These are phyloP conservation scores for Sphaeridia pumilis DNA, from an alignment of 2,888 invertebrate species.

Conservation along the genomic window DNA sequence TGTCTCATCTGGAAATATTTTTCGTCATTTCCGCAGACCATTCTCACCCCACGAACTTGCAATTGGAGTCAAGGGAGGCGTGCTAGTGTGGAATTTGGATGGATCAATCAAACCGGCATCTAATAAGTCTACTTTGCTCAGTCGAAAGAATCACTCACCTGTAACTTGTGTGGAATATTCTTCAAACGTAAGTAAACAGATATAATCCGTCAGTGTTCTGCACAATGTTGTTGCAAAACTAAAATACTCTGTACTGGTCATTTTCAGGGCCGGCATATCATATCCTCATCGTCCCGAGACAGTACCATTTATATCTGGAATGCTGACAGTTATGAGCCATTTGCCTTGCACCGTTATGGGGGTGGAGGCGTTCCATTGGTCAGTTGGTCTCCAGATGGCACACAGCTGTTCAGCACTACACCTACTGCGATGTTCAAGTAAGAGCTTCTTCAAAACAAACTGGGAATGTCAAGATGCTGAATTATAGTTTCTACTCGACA, in stretches of 20 bases:
- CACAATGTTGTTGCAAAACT: too few relatives aligned
- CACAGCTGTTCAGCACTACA: conserved; percentile 66
- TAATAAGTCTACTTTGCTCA: conserved; percentile 37
- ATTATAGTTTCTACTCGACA: too few relatives aligned
- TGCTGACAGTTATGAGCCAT: conserved; percentile 58
- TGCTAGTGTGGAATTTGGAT: conserved; percentile 80
- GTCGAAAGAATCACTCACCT: conserved; percentile 62
- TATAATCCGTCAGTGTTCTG: too few relatives aligned
- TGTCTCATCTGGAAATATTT: too few relatives aligned
- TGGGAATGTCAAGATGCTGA: too few relatives aligned
- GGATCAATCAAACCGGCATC: conserved; percentile 39
- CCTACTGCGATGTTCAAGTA: conserved; percentile 70
- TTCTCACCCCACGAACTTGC: conserved; percentile 69
- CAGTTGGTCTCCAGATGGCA: conserved; percentile 67
- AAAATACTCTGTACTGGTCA: too few relatives aligned
- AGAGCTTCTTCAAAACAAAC: too few relatives aligned
- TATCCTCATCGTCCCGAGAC: conserved; percentile 67
- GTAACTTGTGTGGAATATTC: conserved; percentile 77
- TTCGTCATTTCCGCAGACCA: too few relatives aligned
- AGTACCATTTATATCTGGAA: conserved; percentile 76
- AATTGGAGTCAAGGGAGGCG: conserved; percentile 72
- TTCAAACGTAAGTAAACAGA: conserved; percentile 48
- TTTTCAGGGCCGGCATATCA: conserved; percentile 55
- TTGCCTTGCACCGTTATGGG: conserved; percentile 58
- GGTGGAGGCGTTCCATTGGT: conserved; percentile 66